A percentile compares a stretch with the other conserved stretches of the same genome.
Conservation (phyloP, 35 echinoderm and acorn worm genomes). For the Apostichopus californicus region DNA sequence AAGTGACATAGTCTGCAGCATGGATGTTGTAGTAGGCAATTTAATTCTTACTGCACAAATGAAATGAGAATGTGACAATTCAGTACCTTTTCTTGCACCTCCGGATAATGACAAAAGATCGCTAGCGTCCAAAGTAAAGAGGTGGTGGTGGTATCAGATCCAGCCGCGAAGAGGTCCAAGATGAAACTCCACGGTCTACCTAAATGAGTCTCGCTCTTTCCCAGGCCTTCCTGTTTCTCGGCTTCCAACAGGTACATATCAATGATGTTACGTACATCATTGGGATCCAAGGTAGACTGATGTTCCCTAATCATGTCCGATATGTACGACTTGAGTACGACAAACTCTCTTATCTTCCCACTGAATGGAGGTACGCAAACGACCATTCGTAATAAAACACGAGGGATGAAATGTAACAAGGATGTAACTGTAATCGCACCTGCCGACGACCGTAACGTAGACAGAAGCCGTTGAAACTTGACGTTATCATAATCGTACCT, state of each 20-base stretch:
- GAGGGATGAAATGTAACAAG: background rate
- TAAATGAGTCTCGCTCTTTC: background rate
- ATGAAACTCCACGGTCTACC: slow-evolving; percentile 8
- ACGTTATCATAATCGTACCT: slow-evolving; percentile 25
- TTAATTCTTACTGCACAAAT: no score
- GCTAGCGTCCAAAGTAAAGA: slow-evolving; percentile 5
- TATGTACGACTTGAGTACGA: background rate
- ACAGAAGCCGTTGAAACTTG: background rate
- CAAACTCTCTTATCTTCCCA: background rate
- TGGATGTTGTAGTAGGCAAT: no score
- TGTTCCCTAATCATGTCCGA: slow-evolving; percentile 1
- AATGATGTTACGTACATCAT: slow-evolving; percentile 22
- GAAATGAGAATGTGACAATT: no score
- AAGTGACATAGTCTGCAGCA: no score
- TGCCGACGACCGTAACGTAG: background rate
- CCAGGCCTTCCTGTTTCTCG: background rate
- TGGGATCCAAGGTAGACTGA: background rate
- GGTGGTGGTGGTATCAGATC: slow-evolving; percentile 17
- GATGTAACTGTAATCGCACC: background rate
- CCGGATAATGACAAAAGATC: slow-evolving; percentile 24
- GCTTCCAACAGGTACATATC: slow-evolving; percentile 45
- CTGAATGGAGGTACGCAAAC: background rate
- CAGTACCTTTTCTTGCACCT: slow-evolving; percentile 34
- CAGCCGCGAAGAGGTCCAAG: slow-evolving; percentile 7
- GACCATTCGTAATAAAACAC: background rate